Conservation (phyloP, 2,797 vertebrate species). For the Pseudochromis fuscus region DNA sequence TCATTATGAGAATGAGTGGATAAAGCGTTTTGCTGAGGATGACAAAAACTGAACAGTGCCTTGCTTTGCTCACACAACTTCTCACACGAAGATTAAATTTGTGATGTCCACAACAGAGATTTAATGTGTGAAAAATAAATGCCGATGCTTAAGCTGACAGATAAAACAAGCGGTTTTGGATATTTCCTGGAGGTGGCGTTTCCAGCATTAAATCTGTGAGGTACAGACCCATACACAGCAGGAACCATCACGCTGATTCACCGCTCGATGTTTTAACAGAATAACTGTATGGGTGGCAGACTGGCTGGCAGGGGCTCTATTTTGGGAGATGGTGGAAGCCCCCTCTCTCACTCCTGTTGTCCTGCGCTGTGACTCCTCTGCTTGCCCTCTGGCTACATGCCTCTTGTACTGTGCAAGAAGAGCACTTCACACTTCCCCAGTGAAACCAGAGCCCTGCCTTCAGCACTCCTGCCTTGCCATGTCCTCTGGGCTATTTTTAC, state of each 20-base stretch:
- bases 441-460: slow-evolving; percentile 81
- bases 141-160: too few species aligned
- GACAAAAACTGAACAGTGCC: slow-evolving; percentile 26
- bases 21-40: too few species aligned
- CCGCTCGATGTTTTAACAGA: slow-evolving; percentile 25
- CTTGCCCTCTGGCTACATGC: slow-evolving; percentile 57
- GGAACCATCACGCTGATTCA: not conserved
- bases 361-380: slow-evolving; percentile 52
- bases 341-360: slow-evolving; percentile 45
- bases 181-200: too few species aligned
- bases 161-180: too few species aligned
- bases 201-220: too few species aligned
- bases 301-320: slow-evolving; percentile 45
- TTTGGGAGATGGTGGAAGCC: slow-evolving; percentile 65
- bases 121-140: too few species aligned
- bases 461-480: slow-evolving; percentile 70
- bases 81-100: too few species aligned
- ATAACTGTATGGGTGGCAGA: slow-evolving; percentile 21
- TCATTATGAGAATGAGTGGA: too few species aligned
- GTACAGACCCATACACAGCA: not conserved
- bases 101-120: too few species aligned
- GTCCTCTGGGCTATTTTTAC: slow-evolving; percentile 84
- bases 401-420: slow-evolving; percentile 63
- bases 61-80: slow-evolving; percentile 7
- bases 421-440: slow-evolving; percentile 74